Base-by-base conservation (phyloP, 2,888 invertebrate species). In the Hirtodrosophila confusa region DNA sequence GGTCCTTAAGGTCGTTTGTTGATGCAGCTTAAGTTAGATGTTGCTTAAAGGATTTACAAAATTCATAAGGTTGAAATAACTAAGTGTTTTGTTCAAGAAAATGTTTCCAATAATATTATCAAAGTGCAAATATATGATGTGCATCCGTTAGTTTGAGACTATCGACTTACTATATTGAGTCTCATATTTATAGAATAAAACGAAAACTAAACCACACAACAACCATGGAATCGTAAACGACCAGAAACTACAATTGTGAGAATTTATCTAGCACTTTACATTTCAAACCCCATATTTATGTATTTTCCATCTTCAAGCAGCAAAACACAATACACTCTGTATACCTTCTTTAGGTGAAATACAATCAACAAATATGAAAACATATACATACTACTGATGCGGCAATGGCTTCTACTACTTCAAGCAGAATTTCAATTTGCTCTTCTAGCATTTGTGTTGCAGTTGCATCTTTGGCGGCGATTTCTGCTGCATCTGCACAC, bases 341-440 rank as follows among this genome's bases (percentile, higher is more conserved):
- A 8, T 3, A 8, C 9, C 27, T 24, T 47, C 53, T 23, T 23
- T 29, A 56, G 55, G 39, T 36, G 40, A 45, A 68, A 65, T 75
- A 48, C 57, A 41, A 56, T 58, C 48, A 54, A 44, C 49, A 54
- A 43, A 37, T 23, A 61, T 51, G 44, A 23, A 45, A 23, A 44
- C 47, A 10, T 3, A 17, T 29, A 9, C 33, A 23, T 12, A n/a
- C 8, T 9, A 27, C 37, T 44, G 11, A 23, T 31, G 40, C 41
- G 48, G 7, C 9, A 6, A 8, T 31, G 9, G 31, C 9, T 53
- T 37, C 35, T 73, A 29, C 40, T 57, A 27, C 27, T 17, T 41
- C 17, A 44, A 65, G 58, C 41, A 72, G 60, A 61, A 86, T 80
- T 76, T 64, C 54, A 57, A 67, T 73, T 63, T 49, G 39, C 31